These are phyloP conservation scores for Reticulitermes speratus DNA, from an alignment of 1,140 invertebrate genomes.

Conservation along the genomic window DNA sequence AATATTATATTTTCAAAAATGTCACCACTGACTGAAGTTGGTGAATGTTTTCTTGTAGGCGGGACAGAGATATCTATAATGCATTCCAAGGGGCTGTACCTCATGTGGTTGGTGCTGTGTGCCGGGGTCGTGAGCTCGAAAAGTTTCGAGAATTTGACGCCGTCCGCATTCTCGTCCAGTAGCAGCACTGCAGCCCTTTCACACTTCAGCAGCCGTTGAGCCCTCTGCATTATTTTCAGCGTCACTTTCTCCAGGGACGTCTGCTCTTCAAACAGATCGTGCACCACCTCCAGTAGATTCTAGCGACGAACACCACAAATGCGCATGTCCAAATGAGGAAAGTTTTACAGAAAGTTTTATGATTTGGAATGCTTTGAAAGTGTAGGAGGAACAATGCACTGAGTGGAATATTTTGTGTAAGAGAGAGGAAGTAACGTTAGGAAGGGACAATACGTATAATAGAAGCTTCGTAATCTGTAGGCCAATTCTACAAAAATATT, in stretches of 20 bases:
- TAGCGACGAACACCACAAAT: slow-evolving; percentile 36
- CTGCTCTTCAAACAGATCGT: slow-evolving; percentile 55
- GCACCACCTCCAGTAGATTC: slow-evolving; percentile 54
- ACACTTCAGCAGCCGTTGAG: slow-evolving; percentile 52
- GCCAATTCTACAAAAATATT: no score
- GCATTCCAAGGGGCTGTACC: neutral
- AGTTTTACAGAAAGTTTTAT: no score
- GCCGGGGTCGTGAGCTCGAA: slow-evolving; percentile 45
- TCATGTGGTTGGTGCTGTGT: slow-evolving; percentile 13
- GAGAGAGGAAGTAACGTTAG: no score
- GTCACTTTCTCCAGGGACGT: slow-evolving; percentile 53
- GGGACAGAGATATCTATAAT: no score
- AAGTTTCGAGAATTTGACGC: slow-evolving; percentile 46
- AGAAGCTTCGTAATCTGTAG: no score
- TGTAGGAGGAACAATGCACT: neutral
- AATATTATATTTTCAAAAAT: no score
- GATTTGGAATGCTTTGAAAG: no score
- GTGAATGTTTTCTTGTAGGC: no score
- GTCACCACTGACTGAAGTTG: no score
- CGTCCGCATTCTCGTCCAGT: slow-evolving; percentile 46
- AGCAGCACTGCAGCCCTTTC: slow-evolving; percentile 51
- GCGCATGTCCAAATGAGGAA: no score
- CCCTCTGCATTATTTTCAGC: slow-evolving; percentile 53
- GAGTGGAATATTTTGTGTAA: neutral
- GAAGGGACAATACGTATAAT: no score